Evolutionary conservation across 2,888 invertebrate species (phyloP), one percentile per base, ranked within the genome.

Genomic region (Pardosa pseudoannulata): DNA sequence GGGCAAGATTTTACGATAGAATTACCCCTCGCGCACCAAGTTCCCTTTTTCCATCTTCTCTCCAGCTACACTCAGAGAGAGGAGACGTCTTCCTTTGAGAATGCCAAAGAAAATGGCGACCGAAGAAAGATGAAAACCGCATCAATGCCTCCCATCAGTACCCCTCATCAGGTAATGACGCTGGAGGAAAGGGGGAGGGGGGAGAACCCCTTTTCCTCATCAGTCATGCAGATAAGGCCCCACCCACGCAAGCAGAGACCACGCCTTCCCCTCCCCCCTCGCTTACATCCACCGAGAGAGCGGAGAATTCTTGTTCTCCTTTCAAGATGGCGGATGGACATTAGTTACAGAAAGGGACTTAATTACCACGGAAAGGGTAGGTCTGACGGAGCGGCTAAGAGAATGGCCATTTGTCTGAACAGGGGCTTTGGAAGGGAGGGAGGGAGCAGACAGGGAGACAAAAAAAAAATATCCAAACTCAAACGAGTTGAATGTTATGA

Each of bases 221-320:
- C 83, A 73, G 73, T 85, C 83, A 85, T 85, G 83, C 78, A 85
- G 83, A 85, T 85, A 85, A 85, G 78, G 65, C 67, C 76, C 78
- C 83, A 76, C 83, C 75, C 73, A 70, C 83, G 46, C 67, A 16
- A 16, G 23, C 6, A 9, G 16, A 36, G 32, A 36, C 72, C 23
- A 74, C 67, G 28, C 65, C 23, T 62, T 36, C 50, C 71, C 68
- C 74, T 27, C 72, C 13, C 46, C 32, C 31, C 41, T 41, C 67
- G 31, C 68, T 50, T n/a, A n/a, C n/a, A n/a, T n/a, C n/a, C n/a
- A n/a, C n/a, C n/a, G n/a, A n/a, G n/a, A n/a, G n/a, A 56, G 23
- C 19, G 64, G 39, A n/a, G n/a, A 62, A 41, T 36, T 39, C 16
- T 67, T 75, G 32, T 23, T 67, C 65, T 65, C 41, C 46, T 36